These are phyloP conservation scores for Capitulum mitella DNA, from an alignment of 2,888 invertebrate species.

Conservation along the genomic window DNA sequence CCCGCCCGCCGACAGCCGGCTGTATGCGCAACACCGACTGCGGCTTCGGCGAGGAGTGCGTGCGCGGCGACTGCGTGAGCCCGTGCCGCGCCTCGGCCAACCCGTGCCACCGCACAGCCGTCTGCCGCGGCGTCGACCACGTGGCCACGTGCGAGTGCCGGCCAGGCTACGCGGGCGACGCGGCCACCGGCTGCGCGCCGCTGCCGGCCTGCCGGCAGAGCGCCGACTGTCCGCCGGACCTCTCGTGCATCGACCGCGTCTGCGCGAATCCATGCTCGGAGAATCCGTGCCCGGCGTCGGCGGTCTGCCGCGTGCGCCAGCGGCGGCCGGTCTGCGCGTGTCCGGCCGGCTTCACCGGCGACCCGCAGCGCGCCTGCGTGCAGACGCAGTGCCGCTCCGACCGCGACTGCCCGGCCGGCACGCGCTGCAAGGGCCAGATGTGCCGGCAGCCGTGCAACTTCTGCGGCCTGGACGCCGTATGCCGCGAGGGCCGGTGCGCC, in stretches of 20 bases:
- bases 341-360: constrained; percentile 69
- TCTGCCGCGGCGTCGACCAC: constrained; percentile 32
- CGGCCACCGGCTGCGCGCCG: constrained; percentile 34
- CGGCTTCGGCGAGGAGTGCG: constrained; percentile 33
- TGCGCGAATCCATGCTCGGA: constrained; percentile 72
- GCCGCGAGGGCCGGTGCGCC: constrained; percentile 65
- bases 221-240: constrained; percentile 40
- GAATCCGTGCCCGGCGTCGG: constrained; percentile 29
- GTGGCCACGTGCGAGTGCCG: constrained; percentile 63
- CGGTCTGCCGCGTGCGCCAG: constrained; percentile 59
- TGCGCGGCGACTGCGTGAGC: constrained; percentile 35
- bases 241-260: constrained; percentile 66
- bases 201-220: constrained; percentile 35
- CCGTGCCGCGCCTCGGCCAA: constrained; percentile 49
- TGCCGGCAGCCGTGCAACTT: constrained; percentile 73
- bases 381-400: constrained; percentile 56
- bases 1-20: constrained; percentile 31
- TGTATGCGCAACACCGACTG: constrained; percentile 35
- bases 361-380: constrained; percentile 65
- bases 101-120: constrained; percentile 50
- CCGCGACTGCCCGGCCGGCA: constrained; percentile 63
- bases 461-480: constrained; percentile 74
- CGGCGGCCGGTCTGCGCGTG: constrained; percentile 81
- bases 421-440: constrained; percentile 62
- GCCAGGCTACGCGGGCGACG: constrained; percentile 68